Percentiles rank a stretch among this genome's conserved stretches.
Conservation (phyloP, 2,113 vertebrate genomes). For the Corythaixoides concolor region DNA sequence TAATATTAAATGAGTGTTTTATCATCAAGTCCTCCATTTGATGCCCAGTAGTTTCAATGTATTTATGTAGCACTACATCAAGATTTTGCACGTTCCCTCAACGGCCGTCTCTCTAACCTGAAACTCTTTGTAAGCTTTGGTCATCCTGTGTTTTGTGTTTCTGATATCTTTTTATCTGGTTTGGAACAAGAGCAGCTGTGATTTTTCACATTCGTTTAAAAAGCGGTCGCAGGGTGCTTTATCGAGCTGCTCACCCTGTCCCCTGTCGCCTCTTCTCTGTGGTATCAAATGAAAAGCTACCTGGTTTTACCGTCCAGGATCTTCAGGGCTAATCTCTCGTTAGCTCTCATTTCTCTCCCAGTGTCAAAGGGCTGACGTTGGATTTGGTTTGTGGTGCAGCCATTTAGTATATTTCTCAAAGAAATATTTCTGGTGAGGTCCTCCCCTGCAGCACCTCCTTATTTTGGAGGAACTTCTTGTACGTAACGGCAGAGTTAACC, state of each 20-base stretch:
- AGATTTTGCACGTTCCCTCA: background rate
- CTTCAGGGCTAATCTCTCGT: background rate
- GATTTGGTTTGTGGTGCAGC: background rate
- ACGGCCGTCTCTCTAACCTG: background rate
- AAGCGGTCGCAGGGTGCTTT: background rate
- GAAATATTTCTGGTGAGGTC: background rate
- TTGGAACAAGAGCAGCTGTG: background rate
- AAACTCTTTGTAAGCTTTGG: background rate
- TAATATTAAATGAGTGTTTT: background rate
- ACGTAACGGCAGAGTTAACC: background rate
- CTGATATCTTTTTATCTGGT: background rate
- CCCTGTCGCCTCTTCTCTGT: background rate
- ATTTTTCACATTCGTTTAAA: background rate
- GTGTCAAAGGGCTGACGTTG: background rate
- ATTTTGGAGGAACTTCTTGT: background rate
- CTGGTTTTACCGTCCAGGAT: background rate
- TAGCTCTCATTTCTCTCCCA: background rate
- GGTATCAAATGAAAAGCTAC: background rate
- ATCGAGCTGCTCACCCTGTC: accelerated
- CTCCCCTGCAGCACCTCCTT: background rate
- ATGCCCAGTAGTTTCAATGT: background rate
- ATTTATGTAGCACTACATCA: background rate
- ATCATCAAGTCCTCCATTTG: background rate
- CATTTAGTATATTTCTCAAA: background rate
- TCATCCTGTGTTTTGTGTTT: background rate